Percentiles rank a stretch among this genome's conserved stretches.
Conservation (phyloP, 1,140 invertebrate species). For the Conus ventricosus region DNA sequence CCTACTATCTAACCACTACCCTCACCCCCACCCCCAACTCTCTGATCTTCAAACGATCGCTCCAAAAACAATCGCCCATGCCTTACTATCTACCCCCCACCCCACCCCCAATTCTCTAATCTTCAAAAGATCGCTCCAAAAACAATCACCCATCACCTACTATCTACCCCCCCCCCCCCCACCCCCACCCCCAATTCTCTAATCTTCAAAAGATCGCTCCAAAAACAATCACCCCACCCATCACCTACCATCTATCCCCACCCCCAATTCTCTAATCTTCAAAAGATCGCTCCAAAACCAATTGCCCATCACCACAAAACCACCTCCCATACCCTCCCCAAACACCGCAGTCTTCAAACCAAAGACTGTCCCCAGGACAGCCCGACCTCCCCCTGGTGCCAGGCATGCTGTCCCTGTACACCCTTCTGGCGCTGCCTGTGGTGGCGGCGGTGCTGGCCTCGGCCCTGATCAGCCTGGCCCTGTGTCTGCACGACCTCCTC, state of each 20-base stretch:
- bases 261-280: too few relatives aligned
- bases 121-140: too few relatives aligned
- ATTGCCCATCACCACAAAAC: not conserved
- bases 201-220: too few relatives aligned
- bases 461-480: slow-evolving; percentile 33
- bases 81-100: too few relatives aligned
- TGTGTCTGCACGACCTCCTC: slow-evolving; percentile 43
- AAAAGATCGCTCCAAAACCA: not conserved
- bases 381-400: not conserved
- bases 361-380: not conserved
- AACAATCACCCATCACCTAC: not conserved
- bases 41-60: too few relatives aligned
- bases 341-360: not conserved
- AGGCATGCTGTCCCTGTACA: slow-evolving; percentile 31
- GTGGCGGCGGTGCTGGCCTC: slow-evolving; percentile 43
- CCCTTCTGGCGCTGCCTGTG: slow-evolving; percentile 28
- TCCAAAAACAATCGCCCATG: too few relatives aligned
- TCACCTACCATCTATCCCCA: not conserved
- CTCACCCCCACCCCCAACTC: too few relatives aligned
- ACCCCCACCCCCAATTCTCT: too few relatives aligned
- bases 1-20: too few relatives aligned
- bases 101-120: too few relatives aligned
- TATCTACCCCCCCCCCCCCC: not conserved
- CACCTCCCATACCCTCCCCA: not conserved
- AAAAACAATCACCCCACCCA: too few relatives aligned